Conservation (phyloP, 2,113 vertebrate genomes). For the Pygoscelis adeliae region DNA sequence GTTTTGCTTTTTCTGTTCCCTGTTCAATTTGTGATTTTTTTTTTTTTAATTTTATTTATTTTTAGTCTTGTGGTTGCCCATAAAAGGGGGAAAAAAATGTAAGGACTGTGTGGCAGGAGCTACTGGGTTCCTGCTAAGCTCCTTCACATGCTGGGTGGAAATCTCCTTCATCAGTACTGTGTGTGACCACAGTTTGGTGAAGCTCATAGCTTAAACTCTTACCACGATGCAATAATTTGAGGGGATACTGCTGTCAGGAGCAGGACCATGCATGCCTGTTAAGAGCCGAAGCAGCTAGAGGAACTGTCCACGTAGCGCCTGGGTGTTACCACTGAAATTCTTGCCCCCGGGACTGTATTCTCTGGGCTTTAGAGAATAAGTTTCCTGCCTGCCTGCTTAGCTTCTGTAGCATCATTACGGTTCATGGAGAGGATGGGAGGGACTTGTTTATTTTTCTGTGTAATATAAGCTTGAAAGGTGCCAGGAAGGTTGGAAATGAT, state of each 20-base stretch:
- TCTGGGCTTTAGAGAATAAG: neutral
- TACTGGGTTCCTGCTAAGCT: neutral
- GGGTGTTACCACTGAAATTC: neutral
- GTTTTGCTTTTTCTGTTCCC: neutral
- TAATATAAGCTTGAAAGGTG: neutral
- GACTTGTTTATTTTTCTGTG: neutral
- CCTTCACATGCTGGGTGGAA: neutral
- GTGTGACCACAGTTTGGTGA: neutral
- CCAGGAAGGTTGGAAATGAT: neutral
- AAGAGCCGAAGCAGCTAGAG: neutral
- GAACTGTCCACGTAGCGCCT: fast-evolving
- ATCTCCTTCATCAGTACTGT: neutral
- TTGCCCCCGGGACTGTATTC: neutral
- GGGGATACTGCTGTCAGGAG: neutral
- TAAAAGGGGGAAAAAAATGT: neutral
- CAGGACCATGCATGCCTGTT: neutral
- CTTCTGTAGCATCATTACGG: neutral
- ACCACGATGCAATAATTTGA: neutral
- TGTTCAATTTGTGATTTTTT: neutral
- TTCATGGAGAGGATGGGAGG: neutral
- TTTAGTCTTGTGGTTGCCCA: neutral
- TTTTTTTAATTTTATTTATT: too few species aligned
- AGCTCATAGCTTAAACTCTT: neutral
- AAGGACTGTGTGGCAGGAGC: neutral
- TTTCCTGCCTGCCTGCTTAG: neutral